Percentiles rank a stretch among this genome's conserved stretches.
Evolutionary conservation across 2,888 invertebrate genomes (phyloP).

Genomic region (Diaperis boleti): DNA sequence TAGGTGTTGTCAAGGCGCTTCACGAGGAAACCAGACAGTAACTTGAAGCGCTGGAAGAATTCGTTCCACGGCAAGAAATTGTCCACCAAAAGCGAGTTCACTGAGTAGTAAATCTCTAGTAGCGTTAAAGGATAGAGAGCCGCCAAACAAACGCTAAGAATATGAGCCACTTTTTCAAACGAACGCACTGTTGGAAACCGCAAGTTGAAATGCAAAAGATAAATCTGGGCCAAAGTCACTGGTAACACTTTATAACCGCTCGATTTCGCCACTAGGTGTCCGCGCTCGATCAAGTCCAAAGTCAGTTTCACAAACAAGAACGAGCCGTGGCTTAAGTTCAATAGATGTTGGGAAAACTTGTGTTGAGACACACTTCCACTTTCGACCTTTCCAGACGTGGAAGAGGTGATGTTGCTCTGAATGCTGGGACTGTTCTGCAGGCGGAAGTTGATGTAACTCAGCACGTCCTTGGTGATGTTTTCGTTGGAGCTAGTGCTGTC

Average conservation of each 20-base stretch:
- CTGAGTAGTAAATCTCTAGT: constrained; percentile 92
- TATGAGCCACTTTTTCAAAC: constrained; percentile 90
- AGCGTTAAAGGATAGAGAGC: constrained; percentile 91
- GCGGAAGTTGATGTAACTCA: constrained; percentile 88
- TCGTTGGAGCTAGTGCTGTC: constrained; percentile 82
- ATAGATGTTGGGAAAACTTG: constrained; percentile 88
- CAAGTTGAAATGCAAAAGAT: constrained; percentile 90
- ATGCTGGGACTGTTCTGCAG: constrained; percentile 85
- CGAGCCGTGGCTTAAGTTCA: constrained; percentile 87
- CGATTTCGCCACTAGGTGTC: constrained; percentile 93
- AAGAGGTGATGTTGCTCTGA: constrained; percentile 79
- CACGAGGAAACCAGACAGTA: constrained; percentile 88
- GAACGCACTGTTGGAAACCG: constrained; percentile 91
- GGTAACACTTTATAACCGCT: constrained; percentile 94
- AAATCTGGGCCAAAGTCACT: constrained; percentile 89
- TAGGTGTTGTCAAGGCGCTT: constrained; percentile 93
- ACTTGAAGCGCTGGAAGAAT: constrained; percentile 88
- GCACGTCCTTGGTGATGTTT: constrained; percentile 85
- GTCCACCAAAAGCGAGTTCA: constrained; percentile 86
- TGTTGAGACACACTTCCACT: constrained; percentile 76
- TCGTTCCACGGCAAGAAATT: constrained; percentile 90
- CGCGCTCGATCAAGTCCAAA: constrained; percentile 91
- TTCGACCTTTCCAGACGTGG: constrained; percentile 75
- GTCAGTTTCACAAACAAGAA: constrained; percentile 93
- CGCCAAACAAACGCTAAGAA: constrained; percentile 90